A percentile compares a stretch with the other conserved stretches of the same genome.
Conservation (phyloP, 2,888 invertebrate genomes). For the Drosophila stalkeri region DNA sequence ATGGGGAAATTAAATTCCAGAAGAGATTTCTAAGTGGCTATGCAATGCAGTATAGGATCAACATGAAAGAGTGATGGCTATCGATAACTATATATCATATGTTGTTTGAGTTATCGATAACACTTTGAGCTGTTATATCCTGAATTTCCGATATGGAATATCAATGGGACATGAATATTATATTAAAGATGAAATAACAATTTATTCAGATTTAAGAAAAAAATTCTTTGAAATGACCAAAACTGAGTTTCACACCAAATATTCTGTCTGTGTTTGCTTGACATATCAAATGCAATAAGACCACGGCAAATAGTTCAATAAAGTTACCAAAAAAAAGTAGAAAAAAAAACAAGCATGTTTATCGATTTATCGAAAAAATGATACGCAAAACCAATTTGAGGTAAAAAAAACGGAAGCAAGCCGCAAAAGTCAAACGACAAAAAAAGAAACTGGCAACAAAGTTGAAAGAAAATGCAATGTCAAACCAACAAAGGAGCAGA, state of each 20-base stretch:
- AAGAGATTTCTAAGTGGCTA: background rate
- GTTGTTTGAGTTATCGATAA: background rate
- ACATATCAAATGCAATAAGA: background rate
- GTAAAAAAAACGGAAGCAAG: constrained; percentile 28
- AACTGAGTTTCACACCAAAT: background rate
- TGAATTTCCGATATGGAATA: background rate
- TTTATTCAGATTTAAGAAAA: background rate
- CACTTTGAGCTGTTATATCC: background rate
- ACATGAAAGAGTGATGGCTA: background rate
- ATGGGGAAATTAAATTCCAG: background rate
- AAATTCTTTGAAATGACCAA: background rate
- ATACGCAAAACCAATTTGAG: constrained; percentile 14
- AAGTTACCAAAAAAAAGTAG: background rate
- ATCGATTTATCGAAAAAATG: constrained; percentile 17
- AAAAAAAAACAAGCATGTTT: background rate
- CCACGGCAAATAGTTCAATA: background rate
- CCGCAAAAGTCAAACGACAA: constrained; percentile 14
- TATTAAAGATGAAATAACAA: background rate
- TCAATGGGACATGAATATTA: background rate
- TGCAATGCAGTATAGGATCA: background rate
- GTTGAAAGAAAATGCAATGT: constrained; percentile 1
- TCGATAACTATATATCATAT: background rate
- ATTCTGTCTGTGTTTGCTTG: background rate
- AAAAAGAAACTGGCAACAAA: constrained; percentile 15
- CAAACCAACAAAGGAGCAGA: constrained; percentile 5